Percentiles rank a stretch among this genome's conserved stretches.
These are phyloP conservation scores for Lithodes maja DNA, from an alignment of 2,888 invertebrate genomes.

Conservation along the genomic window DNA sequence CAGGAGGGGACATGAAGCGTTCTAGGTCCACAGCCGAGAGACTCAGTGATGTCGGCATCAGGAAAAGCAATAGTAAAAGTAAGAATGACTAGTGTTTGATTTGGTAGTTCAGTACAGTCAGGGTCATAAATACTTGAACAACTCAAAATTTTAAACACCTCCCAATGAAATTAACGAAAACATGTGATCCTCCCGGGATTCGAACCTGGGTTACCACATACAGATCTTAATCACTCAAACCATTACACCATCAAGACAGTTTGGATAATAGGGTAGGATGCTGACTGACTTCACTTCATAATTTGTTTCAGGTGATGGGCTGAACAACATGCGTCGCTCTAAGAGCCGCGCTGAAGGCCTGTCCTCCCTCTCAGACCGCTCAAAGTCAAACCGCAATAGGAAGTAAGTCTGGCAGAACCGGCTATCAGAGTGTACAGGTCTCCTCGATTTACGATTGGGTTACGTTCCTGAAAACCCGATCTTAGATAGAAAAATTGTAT, in stretches of 20 bases:
- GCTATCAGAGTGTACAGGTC: neutral
- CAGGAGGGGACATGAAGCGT: slow-evolving; percentile 64
- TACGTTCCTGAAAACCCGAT: too few species aligned
- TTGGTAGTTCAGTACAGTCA: too few species aligned
- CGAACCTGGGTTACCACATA: too few species aligned
- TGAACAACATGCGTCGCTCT: slow-evolving; percentile 65
- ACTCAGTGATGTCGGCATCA: slow-evolving; percentile 66
- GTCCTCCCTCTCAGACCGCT: slow-evolving; percentile 61
- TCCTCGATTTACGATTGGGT: too few species aligned
- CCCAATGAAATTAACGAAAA: too few species aligned
- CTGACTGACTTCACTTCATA: too few species aligned
- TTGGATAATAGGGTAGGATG: too few species aligned
- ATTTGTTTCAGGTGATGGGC: slow-evolving; percentile 51
- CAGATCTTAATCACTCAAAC: too few species aligned
- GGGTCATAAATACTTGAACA: too few species aligned
- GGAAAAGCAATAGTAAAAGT: slow-evolving; percentile 65
- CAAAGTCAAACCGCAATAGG: slow-evolving; percentile 59
- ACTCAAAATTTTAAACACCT: too few species aligned
- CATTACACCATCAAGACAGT: too few species aligned
- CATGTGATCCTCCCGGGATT: too few species aligned
- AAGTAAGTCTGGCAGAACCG: slow-evolving; percentile 34
- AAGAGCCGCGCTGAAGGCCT: slow-evolving; percentile 66
- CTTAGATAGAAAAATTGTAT: neutral
- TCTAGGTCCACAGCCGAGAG: slow-evolving; percentile 68
- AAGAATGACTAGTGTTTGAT: slow-evolving; percentile 10